Evolutionary conservation across 2,888 invertebrate species (phyloP).

Genomic region (Mimas tiliae): DNA sequence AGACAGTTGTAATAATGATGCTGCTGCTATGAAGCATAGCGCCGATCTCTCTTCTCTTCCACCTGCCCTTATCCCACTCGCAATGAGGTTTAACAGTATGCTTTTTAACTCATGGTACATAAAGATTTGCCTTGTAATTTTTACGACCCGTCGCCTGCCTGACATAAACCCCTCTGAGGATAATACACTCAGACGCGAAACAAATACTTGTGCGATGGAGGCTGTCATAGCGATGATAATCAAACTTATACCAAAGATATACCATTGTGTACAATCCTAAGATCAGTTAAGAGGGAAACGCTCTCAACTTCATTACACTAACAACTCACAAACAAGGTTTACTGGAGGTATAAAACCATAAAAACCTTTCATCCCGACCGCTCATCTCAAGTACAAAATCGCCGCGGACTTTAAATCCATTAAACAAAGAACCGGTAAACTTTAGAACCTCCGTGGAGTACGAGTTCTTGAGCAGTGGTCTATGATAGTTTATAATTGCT

Average conservation of each 20-base stretch:
- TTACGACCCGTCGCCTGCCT: no score
- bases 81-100: no score
- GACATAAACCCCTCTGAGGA: no score
- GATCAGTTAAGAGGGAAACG: constrained; percentile 21
- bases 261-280: no score
- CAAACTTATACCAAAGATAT: not conserved
- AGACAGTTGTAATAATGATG: no score
- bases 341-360: constrained; percentile 54
- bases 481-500: constrained; percentile 48
- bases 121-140: no score
- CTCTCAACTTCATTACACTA: constrained; percentile 41
- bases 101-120: no score
- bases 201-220: no score
- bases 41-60: no score
- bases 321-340: constrained; percentile 40
- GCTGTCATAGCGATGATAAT: not conserved
- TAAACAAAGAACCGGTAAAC: constrained; percentile 37
- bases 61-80: no score
- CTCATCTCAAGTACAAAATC: constrained; percentile 55
- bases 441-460: constrained; percentile 24
- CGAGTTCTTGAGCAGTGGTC: constrained; percentile 38
- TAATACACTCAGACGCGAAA: no score
- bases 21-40: no score
- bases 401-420: constrained; percentile 40
- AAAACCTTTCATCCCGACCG: constrained; percentile 55